Base-by-base conservation (phyloP, 2,888 invertebrate genomes). In the Trachelus troglodyta region DNA sequence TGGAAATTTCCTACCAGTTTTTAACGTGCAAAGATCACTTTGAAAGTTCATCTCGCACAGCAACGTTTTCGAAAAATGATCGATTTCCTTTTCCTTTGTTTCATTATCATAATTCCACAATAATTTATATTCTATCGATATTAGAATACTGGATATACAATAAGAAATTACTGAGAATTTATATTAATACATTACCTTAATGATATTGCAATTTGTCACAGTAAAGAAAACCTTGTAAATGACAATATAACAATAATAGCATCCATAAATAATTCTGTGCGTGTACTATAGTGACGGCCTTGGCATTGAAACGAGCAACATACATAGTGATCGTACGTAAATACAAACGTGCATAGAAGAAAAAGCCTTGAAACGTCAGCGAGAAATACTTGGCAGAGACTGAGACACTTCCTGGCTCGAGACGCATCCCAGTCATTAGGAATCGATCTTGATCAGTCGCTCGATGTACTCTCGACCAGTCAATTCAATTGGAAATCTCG, bases 311-410 rank as follows among this genome's bases (percentile, higher is more conserved):
- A 15, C 23, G 56, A 56, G 56, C 6, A 40, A 56, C 56, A 23
- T 23, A 56, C 6, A 56, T 56, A 23, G 23, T 23, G 56, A 56
- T 56, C 56, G 56, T 56, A 56, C 23, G 56, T 56, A 56, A 56
- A 23, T 56, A 56, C 56, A 56, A 23, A 56, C 23, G 56, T 15
- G 56, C 56, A 56, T 56, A 56, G 23, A 23, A 23, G 56, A 56
- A 56, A 40, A 71, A 34, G 30, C 71, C 71, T 71, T 71, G 71
- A 71, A 34, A 71, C 33, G 71, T 9, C 71, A 34, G 15, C 33
- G 9, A 23, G 34, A 71, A 71, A 71, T 71, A 71, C 71, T 71
- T 71, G 71, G 71, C 71, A 71, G 31, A 23, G 71, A 34, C 31
- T 71, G 4, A 31, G 71, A 34, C 33, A 71, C 71, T 71, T 34